Conservation (phyloP, 2,888 invertebrate species). For the Nomada fabriciana region DNA sequence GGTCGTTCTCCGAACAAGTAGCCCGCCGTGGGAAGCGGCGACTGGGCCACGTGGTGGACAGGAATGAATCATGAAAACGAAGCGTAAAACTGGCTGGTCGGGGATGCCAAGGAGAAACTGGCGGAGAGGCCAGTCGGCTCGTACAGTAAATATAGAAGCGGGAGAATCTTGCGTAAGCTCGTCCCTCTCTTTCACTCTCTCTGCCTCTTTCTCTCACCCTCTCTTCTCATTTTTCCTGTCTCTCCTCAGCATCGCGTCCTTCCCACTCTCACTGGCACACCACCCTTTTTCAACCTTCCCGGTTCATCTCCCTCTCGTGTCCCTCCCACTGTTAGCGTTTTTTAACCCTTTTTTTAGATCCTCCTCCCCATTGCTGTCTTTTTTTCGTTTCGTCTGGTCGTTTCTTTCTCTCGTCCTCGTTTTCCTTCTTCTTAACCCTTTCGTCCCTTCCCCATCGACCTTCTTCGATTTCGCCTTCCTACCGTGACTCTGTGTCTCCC, state of each 20-base stretch:
- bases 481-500: neutral
- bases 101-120: slow-evolving; percentile 54
- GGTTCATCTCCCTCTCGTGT: neutral
- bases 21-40: slow-evolving; percentile 58
- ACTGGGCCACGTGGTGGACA: slow-evolving; percentile 63
- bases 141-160: slow-evolving; percentile 67
- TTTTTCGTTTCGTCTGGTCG: slow-evolving; percentile 6
- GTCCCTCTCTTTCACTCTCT: slow-evolving; percentile 4
- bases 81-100: slow-evolving; percentile 65
- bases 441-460: too few relatives aligned
- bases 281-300: neutral
- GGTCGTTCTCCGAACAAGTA: slow-evolving; percentile 41
- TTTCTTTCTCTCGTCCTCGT: neutral
- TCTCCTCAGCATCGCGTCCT: slow-evolving; percentile 8
- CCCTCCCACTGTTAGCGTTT: neutral
- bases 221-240: neutral
- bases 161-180: slow-evolving; percentile 67
- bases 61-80: slow-evolving; percentile 68
- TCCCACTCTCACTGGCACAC: neutral
- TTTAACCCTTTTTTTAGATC: slow-evolving; percentile 13
- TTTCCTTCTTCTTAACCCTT: neutral
- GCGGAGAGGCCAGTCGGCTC: slow-evolving; percentile 49
- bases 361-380: slow-evolving; percentile 11
- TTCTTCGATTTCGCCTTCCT: neutral
- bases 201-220: neutral